Base-by-base conservation (phyloP, 2,888 invertebrate genomes). In the Sesia bembeciformis region DNA sequence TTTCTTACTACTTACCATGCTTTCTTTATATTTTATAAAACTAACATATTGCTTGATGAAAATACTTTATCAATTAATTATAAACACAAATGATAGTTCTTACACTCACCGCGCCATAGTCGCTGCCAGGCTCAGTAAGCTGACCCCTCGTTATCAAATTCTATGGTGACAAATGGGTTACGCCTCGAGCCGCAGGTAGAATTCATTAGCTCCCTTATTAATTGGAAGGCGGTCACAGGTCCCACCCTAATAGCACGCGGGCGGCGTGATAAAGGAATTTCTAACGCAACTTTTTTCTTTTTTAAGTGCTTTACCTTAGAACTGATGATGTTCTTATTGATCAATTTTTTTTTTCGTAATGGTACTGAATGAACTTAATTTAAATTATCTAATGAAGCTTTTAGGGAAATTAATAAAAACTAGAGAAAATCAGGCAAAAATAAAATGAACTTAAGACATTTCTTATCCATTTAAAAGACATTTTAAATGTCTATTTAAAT, bases 191-290 rank as follows among this genome's bases (percentile, higher is more conserved):
- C 70, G 65, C 64, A 68, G 76, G 75, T 71, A 67, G 66, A 75
- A 79, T 79, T 81, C 74, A 84, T 84, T 83, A 83, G 73, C 61
- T 63, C 66, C 69, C 68, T 79, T 81, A 85, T 82, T 84, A 86
- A 86, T 85, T 80, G 75, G 70, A 65, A 74, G 82, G 78, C 74
- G 79, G 76, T 58, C 64, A 66, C 62, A 61, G 53, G 63, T 60
- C 59, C 69, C 72, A 67, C 67, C 70, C 65, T 71, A 75, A 76
- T 68, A 63, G 61, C 60, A 53, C 60, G 59, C 68, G 69, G 68
- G 59, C 68, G 68, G 68, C 54, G 58, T 62, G 64, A 67, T 70
- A 64, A 66, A 74, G 64, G 58, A 58, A 57, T 60, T 60, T 50
- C 39, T 50, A 39, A 8, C 46, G 23, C 7, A 38, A 39, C 50